Conservation (phyloP, 2,888 invertebrate species). For the Monoplex corrugatus region DNA sequence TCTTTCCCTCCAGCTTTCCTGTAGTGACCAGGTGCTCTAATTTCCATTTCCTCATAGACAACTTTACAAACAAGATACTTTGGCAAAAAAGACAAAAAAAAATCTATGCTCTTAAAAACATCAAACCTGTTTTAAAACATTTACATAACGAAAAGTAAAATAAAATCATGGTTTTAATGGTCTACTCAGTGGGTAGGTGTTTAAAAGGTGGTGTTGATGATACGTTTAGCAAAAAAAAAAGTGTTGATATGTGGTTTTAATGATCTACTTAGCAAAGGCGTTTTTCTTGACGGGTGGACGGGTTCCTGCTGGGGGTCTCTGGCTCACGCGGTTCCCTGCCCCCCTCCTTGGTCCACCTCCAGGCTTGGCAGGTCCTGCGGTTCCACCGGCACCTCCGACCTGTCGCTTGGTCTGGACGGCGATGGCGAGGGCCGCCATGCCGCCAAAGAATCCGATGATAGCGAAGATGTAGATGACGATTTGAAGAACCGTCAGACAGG, state of each 20-base stretch:
- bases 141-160: no score
- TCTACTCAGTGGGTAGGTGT: no score
- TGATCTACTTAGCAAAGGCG: conserved; percentile 6
- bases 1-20: no score
- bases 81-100: no score
- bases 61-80: no score
- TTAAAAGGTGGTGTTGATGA: no score
- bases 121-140: no score
- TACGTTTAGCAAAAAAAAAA: no score
- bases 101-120: no score
- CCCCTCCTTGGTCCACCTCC: background rate
- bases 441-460: conserved; percentile 38
- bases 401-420: conserved; percentile 36
- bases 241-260: background rate
- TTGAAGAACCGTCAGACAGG: conserved; percentile 48
- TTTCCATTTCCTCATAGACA: no score
- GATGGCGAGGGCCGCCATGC: conserved; percentile 21
- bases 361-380: background rate
- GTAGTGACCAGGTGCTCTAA: no score
- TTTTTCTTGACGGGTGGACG: background rate
- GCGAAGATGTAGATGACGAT: conserved; percentile 50
- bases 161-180: no score
- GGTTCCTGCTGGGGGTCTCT: background rate
- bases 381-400: conserved; percentile 13
- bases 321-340: background rate